Conservation (phyloP, 2,797 vertebrate genomes). For the Halcyon badia region DNA sequence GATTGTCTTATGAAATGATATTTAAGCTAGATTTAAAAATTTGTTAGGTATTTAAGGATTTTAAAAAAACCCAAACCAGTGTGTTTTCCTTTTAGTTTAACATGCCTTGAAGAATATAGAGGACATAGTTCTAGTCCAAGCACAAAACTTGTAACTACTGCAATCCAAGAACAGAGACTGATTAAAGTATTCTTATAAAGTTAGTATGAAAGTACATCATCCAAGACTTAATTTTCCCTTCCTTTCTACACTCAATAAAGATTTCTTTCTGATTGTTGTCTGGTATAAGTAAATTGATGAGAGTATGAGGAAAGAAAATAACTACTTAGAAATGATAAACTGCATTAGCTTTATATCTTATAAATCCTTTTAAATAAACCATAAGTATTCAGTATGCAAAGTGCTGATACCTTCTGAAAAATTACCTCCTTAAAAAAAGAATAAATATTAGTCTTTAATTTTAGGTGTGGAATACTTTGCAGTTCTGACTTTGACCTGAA, state of each 20-base stretch:
- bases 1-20: not conserved
- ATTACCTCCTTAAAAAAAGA: not conserved
- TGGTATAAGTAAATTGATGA: not conserved
- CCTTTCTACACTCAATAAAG: not conserved
- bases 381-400: not conserved
- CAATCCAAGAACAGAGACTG: not conserved
- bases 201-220: not conserved
- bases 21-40: not conserved
- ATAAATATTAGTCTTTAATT: not conserved
- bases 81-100: not conserved
- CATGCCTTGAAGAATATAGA: not conserved
- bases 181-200: not conserved
- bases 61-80: too few species aligned
- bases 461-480: constrained; percentile 32
- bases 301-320: not conserved
- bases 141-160: not conserved
- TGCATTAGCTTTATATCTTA: not conserved
- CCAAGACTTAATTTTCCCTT: not conserved
- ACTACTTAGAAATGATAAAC: not conserved
- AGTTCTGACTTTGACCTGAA: constrained; percentile 47
- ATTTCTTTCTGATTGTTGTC: not conserved
- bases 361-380: not conserved
- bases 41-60: not conserved
- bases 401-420: constrained; percentile 24
- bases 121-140: not conserved